Evolutionary conservation across 2,797 vertebrate genomes (phyloP).

Genomic region (Micromesistius poutassou): DNA sequence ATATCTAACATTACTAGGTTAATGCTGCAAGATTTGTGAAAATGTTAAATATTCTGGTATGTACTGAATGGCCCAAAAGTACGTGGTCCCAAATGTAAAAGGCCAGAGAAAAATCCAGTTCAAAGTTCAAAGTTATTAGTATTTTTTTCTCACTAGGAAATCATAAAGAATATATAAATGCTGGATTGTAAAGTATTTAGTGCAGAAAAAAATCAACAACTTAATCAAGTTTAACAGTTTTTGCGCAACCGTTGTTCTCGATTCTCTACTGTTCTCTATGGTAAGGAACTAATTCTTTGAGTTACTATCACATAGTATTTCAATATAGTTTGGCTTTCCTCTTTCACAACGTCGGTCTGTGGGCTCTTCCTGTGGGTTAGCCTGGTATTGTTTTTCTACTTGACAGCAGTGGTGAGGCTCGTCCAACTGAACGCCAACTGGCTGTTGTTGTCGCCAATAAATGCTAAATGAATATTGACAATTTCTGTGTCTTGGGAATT

Average conservation of each 20-base stretch:
- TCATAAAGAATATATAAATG: slow-evolving; percentile 23
- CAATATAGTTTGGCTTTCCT: slow-evolving; percentile 58
- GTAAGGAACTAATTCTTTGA: slow-evolving; percentile 47
- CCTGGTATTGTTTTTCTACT: slow-evolving; percentile 60
- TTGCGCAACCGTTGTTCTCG: slow-evolving; percentile 43
- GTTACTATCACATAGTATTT: slow-evolving; percentile 69
- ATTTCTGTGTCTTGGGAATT: slow-evolving; percentile 26
- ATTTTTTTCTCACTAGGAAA: neutral
- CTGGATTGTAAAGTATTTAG: slow-evolving; percentile 44
- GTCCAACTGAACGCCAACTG: slow-evolving; percentile 49
- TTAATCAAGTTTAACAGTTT: slow-evolving; percentile 12
- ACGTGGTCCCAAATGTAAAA: slow-evolving; percentile 3
- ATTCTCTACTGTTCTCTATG: slow-evolving; percentile 52
- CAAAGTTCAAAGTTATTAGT: neutral
- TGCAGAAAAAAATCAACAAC: slow-evolving; percentile 27
- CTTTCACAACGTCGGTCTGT: slow-evolving; percentile 46
- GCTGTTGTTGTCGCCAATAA: slow-evolving; percentile 49
- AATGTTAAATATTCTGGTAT: slow-evolving; percentile 45
- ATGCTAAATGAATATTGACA: slow-evolving; percentile 52
- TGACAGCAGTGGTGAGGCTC: slow-evolving; percentile 45
- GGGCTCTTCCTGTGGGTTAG: slow-evolving; percentile 51
- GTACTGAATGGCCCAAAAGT: slow-evolving; percentile 31
- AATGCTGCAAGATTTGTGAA: slow-evolving; percentile 19
- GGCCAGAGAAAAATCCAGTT: neutral
- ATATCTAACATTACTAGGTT: slow-evolving; percentile 6